A percentile compares a stretch with the other conserved stretches of the same genome.
These are phyloP conservation scores for Tuberolachnus salignus DNA, from an alignment of 2,888 invertebrate species.

Conservation along the genomic window DNA sequence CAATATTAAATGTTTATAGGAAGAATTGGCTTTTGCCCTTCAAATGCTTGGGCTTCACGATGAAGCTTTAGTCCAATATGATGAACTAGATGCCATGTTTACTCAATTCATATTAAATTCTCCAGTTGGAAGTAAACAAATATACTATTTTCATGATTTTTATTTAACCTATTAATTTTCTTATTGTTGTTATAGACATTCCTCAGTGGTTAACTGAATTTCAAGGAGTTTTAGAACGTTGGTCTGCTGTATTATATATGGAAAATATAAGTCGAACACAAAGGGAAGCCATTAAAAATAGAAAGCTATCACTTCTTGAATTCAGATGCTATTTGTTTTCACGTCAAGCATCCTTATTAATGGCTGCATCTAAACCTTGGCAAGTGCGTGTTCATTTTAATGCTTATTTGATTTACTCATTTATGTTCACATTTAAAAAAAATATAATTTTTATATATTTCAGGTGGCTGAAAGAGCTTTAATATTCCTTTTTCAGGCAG, in stretches of 20 bases:
- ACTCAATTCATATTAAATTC: conserved; percentile 95
- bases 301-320: conserved; percentile 74
- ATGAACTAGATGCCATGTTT: conserved; percentile 94
- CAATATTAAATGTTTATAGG: conserved; percentile 67
- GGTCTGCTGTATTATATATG: conserved; percentile 80
- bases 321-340: conserved; percentile 92
- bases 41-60: conserved; percentile 93
- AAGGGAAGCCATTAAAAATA: conserved; percentile 65
- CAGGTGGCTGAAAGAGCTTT: conserved; percentile 87
- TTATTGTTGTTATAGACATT: conserved; percentile 67
- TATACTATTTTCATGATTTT: conserved; percentile 4
- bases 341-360: conserved; percentile 85
- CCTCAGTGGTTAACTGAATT: conserved; percentile 85
- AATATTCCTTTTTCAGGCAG: conserved; percentile 86
- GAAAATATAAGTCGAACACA: conserved; percentile 68
- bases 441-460: conserved; percentile 52
- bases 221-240: conserved; percentile 77
- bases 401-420: background rate
- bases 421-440: background rate
- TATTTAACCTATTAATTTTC: background rate
- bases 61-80: conserved; percentile 94
- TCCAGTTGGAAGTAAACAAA: conserved; percentile 72
- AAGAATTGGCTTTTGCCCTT: conserved; percentile 92
- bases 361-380: conserved; percentile 76
- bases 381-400: conserved; percentile 69